These are phyloP conservation scores for Venustaconcha ellipsiformis DNA, from an alignment of 1,140 invertebrate species.

Conservation along the genomic window DNA sequence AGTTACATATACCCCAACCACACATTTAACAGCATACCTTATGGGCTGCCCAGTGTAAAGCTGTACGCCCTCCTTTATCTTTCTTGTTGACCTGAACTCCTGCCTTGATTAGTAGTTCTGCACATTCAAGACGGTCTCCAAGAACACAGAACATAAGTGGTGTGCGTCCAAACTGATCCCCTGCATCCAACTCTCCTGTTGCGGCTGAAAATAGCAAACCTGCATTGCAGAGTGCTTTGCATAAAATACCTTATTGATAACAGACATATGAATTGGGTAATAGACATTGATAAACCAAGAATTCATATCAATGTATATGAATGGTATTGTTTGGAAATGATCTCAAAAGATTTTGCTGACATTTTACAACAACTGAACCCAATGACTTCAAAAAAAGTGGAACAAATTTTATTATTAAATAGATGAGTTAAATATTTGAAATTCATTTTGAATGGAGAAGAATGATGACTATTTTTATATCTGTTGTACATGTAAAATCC, in stretches of 20 bases:
- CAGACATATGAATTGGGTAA: neutral
- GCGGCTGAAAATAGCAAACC: conserved; percentile 32
- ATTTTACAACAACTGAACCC: too few relatives aligned
- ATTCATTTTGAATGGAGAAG: too few relatives aligned
- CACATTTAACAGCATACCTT: conserved; percentile 52
- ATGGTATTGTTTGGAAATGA: too few relatives aligned
- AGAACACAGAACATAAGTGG: conserved; percentile 68
- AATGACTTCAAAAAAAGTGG: too few relatives aligned
- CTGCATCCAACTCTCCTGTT: conserved; percentile 54
- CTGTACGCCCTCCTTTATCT: conserved; percentile 66
- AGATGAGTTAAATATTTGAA: too few relatives aligned
- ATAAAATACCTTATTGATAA: neutral
- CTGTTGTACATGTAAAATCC: too few relatives aligned
- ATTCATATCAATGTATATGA: neutral
- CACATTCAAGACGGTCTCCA: conserved; percentile 67
- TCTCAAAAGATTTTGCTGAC: too few relatives aligned
- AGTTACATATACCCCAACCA: too few relatives aligned
- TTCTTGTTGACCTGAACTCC: conserved; percentile 64
- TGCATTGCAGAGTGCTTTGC: neutral
- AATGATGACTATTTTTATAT: too few relatives aligned
- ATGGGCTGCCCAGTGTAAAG: conserved; percentile 68
- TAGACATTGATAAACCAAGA: neutral
- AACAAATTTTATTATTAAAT: too few relatives aligned
- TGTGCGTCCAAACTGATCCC: conserved; percentile 68
- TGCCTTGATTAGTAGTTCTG: conserved; percentile 63